Base-by-base conservation (phyloP, 2,888 invertebrate species). In the Drosophila trichaetosa region DNA sequence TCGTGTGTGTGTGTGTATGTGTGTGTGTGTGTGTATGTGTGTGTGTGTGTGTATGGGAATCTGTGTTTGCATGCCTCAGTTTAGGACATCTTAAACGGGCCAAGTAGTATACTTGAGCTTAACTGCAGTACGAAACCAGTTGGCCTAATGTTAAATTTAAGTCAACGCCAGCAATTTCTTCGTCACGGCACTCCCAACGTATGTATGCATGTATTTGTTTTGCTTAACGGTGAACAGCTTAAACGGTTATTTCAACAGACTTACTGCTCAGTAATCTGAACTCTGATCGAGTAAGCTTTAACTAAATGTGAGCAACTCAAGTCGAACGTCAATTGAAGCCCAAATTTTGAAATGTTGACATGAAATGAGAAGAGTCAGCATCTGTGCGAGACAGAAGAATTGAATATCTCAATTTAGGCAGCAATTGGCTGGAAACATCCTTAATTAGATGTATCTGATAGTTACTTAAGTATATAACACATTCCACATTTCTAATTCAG, bases 51-150 rank as follows among this genome's bases (percentile, higher is more conserved):
- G 24, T 56, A 6, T 49, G 56, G 34, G 49, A 38, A 34, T 49
- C 42, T 60, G 21, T 36, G 60, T 51, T 70, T 75, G 76, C 65
- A 64, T 76, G 67, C 76, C 67, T 60, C 60, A 57, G 52, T 52
- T 59, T 71, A 56, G 27, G 58, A 48, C 52, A 58, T 52, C 76
- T 68, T 64, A 46, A 72, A 72, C 38, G 48, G 60, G 33, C 38
- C 40, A 60, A 53, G 42, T 56, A 46, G 24, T 58, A 18, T 21
- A 29, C 46, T 69, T n/a, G 42, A 40, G 36, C 42, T 38, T 27
- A 58, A 46, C 42, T 46, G 60, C 52, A 61, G 60, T 51, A 69
- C 53, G 34, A 59, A 76, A 59, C 31, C 61, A 59, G 59, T 49
- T 73, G 61, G 60, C 58, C 73, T 58, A 53, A 53, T 46, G 36